A percentile compares a stretch with the other conserved stretches of the same genome.
These are phyloP conservation scores for Ammodytes dubius DNA, from an alignment of 2,113 vertebrate genomes.

Conservation along the genomic window DNA sequence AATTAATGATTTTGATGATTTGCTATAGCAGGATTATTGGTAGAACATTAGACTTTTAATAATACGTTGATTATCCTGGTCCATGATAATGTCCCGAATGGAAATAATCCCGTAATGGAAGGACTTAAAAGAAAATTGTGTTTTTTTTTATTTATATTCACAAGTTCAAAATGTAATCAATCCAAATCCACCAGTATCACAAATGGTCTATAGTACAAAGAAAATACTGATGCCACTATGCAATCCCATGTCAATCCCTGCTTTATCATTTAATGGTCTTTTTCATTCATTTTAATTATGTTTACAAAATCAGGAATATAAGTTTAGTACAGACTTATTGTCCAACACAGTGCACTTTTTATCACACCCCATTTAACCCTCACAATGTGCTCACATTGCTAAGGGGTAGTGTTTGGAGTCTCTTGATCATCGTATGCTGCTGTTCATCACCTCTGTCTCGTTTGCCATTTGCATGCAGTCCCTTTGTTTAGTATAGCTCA, in stretches of 20 bases:
- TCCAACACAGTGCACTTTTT: background rate
- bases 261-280: background rate
- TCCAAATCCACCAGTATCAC: background rate
- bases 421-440: background rate
- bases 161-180: background rate
- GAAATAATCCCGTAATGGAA: background rate
- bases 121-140: background rate
- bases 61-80: background rate
- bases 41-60: slow-evolving; percentile 3
- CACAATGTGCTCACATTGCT: background rate
- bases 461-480: background rate
- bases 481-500: background rate
- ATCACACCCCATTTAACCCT: slow-evolving; percentile 26
- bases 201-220: background rate
- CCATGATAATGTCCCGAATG: background rate
- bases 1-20: background rate
- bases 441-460: background rate
- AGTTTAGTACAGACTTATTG: background rate
- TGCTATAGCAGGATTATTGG: background rate
- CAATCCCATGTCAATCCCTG: background rate
- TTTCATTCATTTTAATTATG: background rate
- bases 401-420: background rate
- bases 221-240: background rate
- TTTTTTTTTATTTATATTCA: background rate
- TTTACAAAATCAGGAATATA: background rate